Conservation (phyloP, 35 echinoderm and acorn worm genomes). For the Ptychodera flava region DNA sequence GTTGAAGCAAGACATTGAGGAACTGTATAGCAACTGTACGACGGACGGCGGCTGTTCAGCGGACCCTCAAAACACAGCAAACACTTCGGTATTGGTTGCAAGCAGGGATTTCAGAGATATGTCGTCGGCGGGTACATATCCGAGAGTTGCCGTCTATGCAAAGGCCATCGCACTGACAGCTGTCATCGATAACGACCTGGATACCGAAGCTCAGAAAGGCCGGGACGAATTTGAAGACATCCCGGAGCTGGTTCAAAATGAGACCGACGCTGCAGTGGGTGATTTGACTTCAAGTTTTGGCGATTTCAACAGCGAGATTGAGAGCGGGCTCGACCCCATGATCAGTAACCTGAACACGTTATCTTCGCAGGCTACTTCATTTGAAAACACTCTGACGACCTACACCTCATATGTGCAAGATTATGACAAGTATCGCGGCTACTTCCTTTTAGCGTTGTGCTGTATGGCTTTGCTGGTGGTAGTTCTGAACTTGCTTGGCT, state of each 20-base stretch:
- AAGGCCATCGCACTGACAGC: background rate
- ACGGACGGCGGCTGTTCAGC: background rate
- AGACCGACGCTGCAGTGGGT: background rate
- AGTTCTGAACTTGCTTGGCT: constrained; percentile 44
- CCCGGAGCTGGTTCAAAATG: constrained; percentile 34
- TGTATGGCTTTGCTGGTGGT: constrained; percentile 68
- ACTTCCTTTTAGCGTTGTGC: background rate
- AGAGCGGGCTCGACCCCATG: background rate
- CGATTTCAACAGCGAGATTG: background rate
- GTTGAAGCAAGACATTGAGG: background rate
- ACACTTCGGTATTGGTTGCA: background rate
- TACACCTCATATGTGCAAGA: background rate
- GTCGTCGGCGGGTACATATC: background rate
- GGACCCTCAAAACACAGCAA: background rate
- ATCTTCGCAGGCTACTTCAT: background rate
- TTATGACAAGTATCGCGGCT: background rate
- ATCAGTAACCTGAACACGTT: background rate
- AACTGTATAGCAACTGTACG: background rate
- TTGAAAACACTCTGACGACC: background rate
- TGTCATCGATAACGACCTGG: background rate
- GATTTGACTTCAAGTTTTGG: background rate
- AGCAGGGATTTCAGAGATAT: background rate
- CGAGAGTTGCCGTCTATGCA: background rate
- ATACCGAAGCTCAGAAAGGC: constrained; percentile 22
- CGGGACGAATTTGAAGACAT: constrained; percentile 53